phyloP scores from a whole-genome alignment of 2,797 vertebrate species.

The Discoglossus pictus region DNA sequence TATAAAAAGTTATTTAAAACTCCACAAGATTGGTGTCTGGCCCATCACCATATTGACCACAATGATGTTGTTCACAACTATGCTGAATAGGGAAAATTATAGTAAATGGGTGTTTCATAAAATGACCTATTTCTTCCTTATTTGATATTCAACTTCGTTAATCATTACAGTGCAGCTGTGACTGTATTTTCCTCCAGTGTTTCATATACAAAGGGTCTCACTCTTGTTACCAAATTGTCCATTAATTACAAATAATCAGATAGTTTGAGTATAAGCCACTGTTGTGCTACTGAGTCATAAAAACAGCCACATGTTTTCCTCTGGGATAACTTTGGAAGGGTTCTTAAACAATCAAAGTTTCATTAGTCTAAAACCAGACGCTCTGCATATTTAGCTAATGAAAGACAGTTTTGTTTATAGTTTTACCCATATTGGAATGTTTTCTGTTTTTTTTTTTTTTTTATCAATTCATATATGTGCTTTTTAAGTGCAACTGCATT shows the following conservation, averaged over 20 bases:
- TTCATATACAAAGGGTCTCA: constrained; percentile 22
- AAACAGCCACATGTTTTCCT: constrained; percentile 9
- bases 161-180: constrained; percentile 8
- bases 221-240: constrained; percentile 2
- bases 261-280: constrained; percentile 13
- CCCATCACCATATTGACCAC: too few species aligned
- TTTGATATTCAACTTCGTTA: constrained; percentile 2
- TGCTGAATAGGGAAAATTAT: too few species aligned
- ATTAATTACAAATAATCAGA: constrained; percentile 4
- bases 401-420: too few species aligned
- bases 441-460: too few species aligned
- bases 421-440: too few species aligned
- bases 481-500: too few species aligned
- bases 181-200: constrained; percentile 9
- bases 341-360: constrained; percentile 7
- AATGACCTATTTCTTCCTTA: too few species aligned
- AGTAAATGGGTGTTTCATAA: too few species aligned
- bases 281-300: constrained; percentile 5
- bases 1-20: too few species aligned
- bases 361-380: constrained; percentile 12
- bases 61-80: too few species aligned
- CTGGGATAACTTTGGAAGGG: constrained; percentile 12
- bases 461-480: too few species aligned
- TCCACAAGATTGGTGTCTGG: too few species aligned
- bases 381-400: constrained; percentile 1